phyloP scores from a whole-genome alignment of 1,140 invertebrate species.

The Dryas iulia region DNA sequence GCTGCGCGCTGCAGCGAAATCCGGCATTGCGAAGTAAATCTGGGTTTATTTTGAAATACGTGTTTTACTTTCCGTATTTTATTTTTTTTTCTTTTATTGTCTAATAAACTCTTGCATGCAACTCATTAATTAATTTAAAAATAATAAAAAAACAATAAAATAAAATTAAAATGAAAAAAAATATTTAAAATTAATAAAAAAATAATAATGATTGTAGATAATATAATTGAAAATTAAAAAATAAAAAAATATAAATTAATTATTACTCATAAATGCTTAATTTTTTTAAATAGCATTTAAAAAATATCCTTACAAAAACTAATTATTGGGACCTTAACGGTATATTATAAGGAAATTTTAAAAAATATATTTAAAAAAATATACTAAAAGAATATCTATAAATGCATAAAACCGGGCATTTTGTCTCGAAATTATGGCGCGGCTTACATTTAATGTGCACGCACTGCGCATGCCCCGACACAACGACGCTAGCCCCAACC shows the following conservation, averaged over 20 bases:
- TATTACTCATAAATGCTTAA: too few species aligned
- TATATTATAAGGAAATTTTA: not conserved
- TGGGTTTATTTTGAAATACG: not conserved
- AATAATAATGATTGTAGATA: too few species aligned
- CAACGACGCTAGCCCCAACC: not conserved
- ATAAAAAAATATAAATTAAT: too few species aligned
- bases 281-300: too few species aligned
- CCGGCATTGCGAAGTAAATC: slow-evolving; percentile 31
- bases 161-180: too few species aligned
- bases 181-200: too few species aligned
- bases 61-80: not conserved
- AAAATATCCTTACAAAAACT: too few species aligned
- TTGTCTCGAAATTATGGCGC: not conserved
- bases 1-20: slow-evolving; percentile 36
- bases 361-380: not conserved
- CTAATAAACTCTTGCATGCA: not conserved
- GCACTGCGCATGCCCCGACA: not conserved
- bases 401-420: not conserved
- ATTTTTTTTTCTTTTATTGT: not conserved
- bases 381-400: not conserved
- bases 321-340: too few species aligned
- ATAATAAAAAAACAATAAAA: too few species aligned
- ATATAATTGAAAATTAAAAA: too few species aligned
- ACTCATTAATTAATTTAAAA: too few species aligned
- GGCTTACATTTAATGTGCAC: too few species aligned